A percentile compares a stretch with the other conserved stretches of the same genome.
Evolutionary conservation across 2,797 vertebrate species (phyloP).

Genomic region (Centroberyx gerrardi): DNA sequence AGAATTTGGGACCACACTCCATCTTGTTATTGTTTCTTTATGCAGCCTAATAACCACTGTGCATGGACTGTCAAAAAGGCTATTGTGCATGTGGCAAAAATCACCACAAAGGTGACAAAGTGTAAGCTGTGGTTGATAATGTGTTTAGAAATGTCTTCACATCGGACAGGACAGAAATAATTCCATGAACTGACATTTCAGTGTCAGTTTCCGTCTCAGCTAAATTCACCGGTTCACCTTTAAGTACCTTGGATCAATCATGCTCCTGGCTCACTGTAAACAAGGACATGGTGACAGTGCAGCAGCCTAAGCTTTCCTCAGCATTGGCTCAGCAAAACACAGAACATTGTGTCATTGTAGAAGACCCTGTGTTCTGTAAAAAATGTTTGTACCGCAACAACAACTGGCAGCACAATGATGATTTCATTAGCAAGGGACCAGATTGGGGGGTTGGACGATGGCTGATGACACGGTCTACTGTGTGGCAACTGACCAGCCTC

Average conservation of each 20-base stretch:
- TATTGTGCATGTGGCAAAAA: slow-evolving; percentile 22
- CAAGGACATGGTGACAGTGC: slow-evolving; percentile 32
- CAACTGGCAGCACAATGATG: slow-evolving; percentile 42
- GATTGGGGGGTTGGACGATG: slow-evolving; percentile 28
- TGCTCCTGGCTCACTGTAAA: slow-evolving; percentile 30
- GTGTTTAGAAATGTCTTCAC: too few relatives aligned
- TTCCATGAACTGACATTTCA: background rate
- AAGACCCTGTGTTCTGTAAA: slow-evolving; percentile 31
- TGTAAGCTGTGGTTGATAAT: background rate
- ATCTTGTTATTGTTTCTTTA: slow-evolving; percentile 23
- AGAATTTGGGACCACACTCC: slow-evolving; percentile 34
- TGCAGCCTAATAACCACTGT: slow-evolving; percentile 44
- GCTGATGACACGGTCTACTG: slow-evolving; percentile 44
- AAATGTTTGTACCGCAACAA: slow-evolving; percentile 34
- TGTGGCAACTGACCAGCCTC: slow-evolving; percentile 50
- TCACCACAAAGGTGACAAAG: background rate
- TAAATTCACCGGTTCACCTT: slow-evolving; percentile 15
- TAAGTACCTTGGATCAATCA: background rate
- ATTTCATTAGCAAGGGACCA: slow-evolving; percentile 54
- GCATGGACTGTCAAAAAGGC: slow-evolving; percentile 10
- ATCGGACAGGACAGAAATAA: slow-evolving; percentile 8
- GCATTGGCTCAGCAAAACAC: slow-evolving; percentile 50
- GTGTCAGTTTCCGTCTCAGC: background rate
- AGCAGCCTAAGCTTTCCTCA: slow-evolving; percentile 22
- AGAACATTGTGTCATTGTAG: slow-evolving; percentile 67